Evolutionary conservation across 2,888 invertebrate species (phyloP).

Genomic region (Drepanosiphum platanoidis): DNA sequence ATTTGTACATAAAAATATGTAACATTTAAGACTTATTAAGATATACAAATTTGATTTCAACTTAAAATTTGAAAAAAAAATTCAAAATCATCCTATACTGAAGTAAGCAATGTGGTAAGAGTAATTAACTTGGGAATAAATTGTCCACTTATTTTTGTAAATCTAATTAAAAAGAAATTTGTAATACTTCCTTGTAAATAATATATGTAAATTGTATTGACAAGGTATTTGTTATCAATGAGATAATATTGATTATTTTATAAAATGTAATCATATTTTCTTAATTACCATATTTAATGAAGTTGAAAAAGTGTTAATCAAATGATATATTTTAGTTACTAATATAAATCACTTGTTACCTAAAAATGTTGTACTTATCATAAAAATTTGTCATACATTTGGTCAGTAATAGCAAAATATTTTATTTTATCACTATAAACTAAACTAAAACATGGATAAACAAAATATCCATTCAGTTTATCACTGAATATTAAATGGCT

Average conservation of each 20-base stretch:
- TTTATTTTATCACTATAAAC: background rate
- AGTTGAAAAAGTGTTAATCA: background rate
- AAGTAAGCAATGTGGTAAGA: too few relatives aligned
- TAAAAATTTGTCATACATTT: background rate
- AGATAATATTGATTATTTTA: background rate
- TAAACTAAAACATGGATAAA: background rate
- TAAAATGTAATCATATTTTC: background rate
- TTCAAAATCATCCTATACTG: too few relatives aligned
- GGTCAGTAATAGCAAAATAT: slow-evolving; percentile 16
- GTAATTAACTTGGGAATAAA: too few relatives aligned
- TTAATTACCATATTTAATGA: background rate
- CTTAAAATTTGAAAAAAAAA: too few relatives aligned
- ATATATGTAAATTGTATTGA: background rate
- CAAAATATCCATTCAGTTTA: slow-evolving; percentile 24
- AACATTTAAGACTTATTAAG: too few relatives aligned
- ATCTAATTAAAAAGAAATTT: background rate
- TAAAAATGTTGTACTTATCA: background rate
- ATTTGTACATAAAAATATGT: too few relatives aligned
- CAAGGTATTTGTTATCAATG: background rate
- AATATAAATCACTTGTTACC: background rate
- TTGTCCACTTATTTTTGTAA: background rate
- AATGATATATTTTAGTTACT: background rate
- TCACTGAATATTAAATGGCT: slow-evolving; percentile 20
- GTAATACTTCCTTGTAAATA: background rate
- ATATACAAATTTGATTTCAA: too few relatives aligned